Evolutionary conservation across 37 sponge, comb jelly and placozoan genomes (phyloP), one percentile per base, ranked within the genome.

Genomic region (Halichondria panicea): DNA sequence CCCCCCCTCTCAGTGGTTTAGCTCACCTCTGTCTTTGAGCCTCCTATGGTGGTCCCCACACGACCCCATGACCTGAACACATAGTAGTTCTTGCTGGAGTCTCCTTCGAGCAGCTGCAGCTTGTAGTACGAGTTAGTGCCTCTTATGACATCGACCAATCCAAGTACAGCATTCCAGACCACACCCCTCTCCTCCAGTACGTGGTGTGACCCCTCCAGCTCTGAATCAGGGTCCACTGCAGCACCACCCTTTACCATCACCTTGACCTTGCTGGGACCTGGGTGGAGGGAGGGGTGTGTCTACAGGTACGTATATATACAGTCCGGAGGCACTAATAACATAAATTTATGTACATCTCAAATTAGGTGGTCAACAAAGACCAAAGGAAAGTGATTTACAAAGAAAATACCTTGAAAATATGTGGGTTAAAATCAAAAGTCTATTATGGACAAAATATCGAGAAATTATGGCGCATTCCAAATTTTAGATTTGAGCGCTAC

Each of bases 81-180:
- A 13, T 44, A 65, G 58, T 89, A 97, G 13, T 75, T 78, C 68
- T 46, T 74, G 41, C 59, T 53, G 0, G 25, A 11, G 53, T 96
- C 99, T 53, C 73, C 45, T 70, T 93, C 92, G 59, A 98, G 75
- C 30, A 95, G 56, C 75, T 98, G 99, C 54, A 98, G 81, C 75
- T 98, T 98, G 77, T 98, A 98, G 83, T 93, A 98, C 41, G 99
- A 95, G 79, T 98, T 98, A 27, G 89, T 86, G 6, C 99, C 99
- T 28, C 83, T 61, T 35, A 42, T 59, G 35, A 98, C 83, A 67
- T 98, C 97, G 56, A 95, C 99, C 72, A 93, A 32, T n/a, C 97
- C 97, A 13, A 98, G 90, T 3, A 96, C 99, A 24, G 96, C 99
- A 62, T 84, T 96, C 88, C 88, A 98, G 38, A 83, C 59, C 5